Evolutionary conservation across 2,113 vertebrate genomes (phyloP).

Genomic region (Empidonax alnorum): DNA sequence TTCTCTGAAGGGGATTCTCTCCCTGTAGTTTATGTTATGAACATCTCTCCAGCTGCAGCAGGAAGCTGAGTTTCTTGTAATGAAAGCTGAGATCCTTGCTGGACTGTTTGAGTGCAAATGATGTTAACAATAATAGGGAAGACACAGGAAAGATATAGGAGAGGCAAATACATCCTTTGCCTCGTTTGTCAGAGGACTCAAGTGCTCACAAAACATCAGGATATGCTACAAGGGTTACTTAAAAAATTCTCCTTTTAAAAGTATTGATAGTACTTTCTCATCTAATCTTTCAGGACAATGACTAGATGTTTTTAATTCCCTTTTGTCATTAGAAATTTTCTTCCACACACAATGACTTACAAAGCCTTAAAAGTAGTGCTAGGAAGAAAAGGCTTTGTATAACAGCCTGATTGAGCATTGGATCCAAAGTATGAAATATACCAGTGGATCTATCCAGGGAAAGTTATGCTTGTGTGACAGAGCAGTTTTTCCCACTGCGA

Average conservation of each 20-base stretch:
- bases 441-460: background rate
- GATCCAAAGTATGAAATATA: background rate
- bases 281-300: background rate
- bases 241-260: background rate
- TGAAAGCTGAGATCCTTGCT: background rate
- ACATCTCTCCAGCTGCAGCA: background rate
- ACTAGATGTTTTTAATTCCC: background rate
- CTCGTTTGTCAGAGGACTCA: background rate
- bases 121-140: background rate
- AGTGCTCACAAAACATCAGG: background rate
- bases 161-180: background rate
- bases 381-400: background rate
- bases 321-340: background rate
- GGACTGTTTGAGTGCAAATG: background rate
- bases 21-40: background rate
- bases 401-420: background rate
- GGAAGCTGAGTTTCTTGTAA: background rate
- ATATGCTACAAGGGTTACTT: background rate
- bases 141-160: background rate
- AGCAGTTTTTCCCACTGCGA: background rate
- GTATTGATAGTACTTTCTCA: background rate
- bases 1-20: background rate
- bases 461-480: background rate
- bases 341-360: background rate
- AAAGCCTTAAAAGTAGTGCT: background rate